Base-by-base conservation (phyloP, 2,888 invertebrate species). In the Mimas tiliae region DNA sequence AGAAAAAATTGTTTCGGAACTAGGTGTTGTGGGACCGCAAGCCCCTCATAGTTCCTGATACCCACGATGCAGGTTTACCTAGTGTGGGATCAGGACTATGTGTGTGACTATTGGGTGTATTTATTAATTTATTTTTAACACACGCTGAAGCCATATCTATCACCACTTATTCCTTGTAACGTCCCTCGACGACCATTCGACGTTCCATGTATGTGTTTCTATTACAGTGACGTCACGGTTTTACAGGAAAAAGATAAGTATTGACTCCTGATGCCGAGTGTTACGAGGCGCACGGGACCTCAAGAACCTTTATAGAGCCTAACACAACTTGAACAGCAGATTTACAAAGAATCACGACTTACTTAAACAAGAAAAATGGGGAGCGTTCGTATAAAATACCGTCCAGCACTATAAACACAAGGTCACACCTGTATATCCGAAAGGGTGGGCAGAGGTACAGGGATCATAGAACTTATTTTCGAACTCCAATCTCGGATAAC, bases 201-300 rank as follows among this genome's bases (percentile, higher is more conserved):
- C 75, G 78, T 72, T 80, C 77, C 78, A 75, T 80, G 78, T 83
- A 83, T 82, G 82, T 80, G 77, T 87, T 89, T 88, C 88, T 88
- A 88, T 88, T 88, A 88, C 87, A 83, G 77, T 84, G 85, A 83
- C 83, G 85, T 88, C 88, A 85, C 75, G 79, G 82, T 74, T 76
- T 80, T 75, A 73, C 76, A 80, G 81, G 87, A 87, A 88, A 27
- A 87, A 86, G 83, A 89, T 86, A 87, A 86, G 88, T 89, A 88
- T 88, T 83, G 81, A 78, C 80, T 85, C 74, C 81, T 87, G 88
- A 89, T 87, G 82, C 80, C 77, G 80, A 80, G 38, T 81, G 83
- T 85, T 84, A 83, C 79, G 81, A 80, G 78, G 71, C 85, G 72
- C 81, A 65, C 66, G 79, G 80, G 83, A 80, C 76, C 63, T 16